A percentile compares a stretch with the other conserved stretches of the same genome.
phyloP scores from a whole-genome alignment of 2,888 invertebrate species.

The Nomada goodeniana region DNA sequence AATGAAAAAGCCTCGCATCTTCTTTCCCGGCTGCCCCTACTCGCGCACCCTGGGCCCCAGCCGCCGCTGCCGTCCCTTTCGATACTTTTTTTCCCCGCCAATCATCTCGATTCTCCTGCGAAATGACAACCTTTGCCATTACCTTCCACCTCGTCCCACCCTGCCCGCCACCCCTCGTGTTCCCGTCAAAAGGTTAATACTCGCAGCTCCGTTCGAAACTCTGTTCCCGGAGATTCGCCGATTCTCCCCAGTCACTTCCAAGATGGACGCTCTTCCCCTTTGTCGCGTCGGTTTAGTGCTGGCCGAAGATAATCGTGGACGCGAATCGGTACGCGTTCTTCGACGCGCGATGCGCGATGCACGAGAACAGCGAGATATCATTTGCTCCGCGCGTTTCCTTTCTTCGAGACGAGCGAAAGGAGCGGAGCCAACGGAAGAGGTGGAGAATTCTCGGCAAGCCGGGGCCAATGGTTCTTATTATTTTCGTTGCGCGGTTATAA shows the following conservation, averaged over 20 bases:
- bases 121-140: conserved; percentile 35
- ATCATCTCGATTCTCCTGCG: neutral
- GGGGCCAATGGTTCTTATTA: conserved; percentile 83
- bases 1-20: conserved; percentile 75
- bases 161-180: neutral
- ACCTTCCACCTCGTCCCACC: neutral
- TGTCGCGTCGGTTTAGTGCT: no score
- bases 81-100: neutral
- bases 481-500: conserved; percentile 83
- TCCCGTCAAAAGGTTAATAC: neutral
- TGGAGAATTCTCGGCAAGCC: conserved; percentile 57
- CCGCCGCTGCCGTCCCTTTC: conserved; percentile 18
- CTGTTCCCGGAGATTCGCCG: no score
- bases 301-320: no score
- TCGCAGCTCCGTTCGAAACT: neutral
- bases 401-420: neutral
- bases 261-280: no score
- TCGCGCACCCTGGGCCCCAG: conserved; percentile 3
- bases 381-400: neutral
- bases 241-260: no score
- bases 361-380: conserved; percentile 15
- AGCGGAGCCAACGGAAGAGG: conserved; percentile 2
- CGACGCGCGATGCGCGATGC: neutral
- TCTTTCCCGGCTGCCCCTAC: conserved; percentile 30
- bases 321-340: neutral